phyloP scores from a whole-genome alignment of 1,140 invertebrate genomes.

The Rhyzopertha dominica region DNA sequence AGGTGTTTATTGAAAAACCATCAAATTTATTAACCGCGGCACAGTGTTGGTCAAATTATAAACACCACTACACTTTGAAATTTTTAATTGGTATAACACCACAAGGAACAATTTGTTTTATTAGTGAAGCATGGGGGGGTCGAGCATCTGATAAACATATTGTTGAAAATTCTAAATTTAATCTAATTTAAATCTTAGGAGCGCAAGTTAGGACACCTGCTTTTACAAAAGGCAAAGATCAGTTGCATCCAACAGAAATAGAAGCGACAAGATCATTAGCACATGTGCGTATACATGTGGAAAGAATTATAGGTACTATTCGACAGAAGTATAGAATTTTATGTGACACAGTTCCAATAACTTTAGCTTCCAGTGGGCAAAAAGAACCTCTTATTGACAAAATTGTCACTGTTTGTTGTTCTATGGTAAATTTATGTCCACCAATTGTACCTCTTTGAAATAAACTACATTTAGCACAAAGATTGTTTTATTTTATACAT shows the following conservation, averaged over 20 bases:
- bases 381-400: too few species aligned
- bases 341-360: too few species aligned
- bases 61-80: slow-evolving; percentile 14
- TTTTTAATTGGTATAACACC: slow-evolving; percentile 16
- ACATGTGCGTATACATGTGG: slow-evolving; percentile 10
- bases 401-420: too few species aligned
- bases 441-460: too few species aligned
- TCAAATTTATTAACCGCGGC: slow-evolving; percentile 10
- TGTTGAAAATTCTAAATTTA: slow-evolving; percentile 12
- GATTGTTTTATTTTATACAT: too few species aligned
- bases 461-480: too few species aligned
- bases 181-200: slow-evolving; percentile 7
- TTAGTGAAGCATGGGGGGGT: slow-evolving; percentile 8
- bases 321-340: slow-evolving; percentile 15
- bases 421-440: too few species aligned
- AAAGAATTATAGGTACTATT: slow-evolving; percentile 10
- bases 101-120: slow-evolving; percentile 14
- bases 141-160: slow-evolving; percentile 2
- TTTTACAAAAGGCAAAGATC: slow-evolving; percentile 12
- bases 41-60: slow-evolving; percentile 17
- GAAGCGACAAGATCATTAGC: slow-evolving; percentile 8
- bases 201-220: slow-evolving; percentile 12
- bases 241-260: slow-evolving; percentile 13
- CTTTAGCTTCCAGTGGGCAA: too few species aligned
- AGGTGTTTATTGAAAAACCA: slow-evolving; percentile 13